Conservation (phyloP, 2,113 vertebrate genomes). For the Progne subis region DNA sequence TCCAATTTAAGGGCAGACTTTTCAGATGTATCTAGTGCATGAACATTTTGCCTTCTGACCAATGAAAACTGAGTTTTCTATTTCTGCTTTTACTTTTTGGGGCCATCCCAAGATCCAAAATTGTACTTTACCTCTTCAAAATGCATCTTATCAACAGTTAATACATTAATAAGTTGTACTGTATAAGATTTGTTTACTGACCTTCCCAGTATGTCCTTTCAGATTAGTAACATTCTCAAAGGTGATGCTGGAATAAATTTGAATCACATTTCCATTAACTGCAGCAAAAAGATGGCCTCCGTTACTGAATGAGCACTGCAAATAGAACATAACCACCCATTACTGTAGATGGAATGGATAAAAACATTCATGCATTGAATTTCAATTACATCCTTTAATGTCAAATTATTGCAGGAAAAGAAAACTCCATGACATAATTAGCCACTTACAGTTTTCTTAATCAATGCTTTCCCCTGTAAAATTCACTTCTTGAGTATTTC, state of each 20-base stretch:
- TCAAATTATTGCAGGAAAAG: background rate
- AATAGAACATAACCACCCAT: slow-evolving; percentile 22
- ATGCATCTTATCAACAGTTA: background rate
- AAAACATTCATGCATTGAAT: background rate
- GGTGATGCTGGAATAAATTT: slow-evolving; percentile 86
- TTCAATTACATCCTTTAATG: background rate
- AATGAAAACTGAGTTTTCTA: background rate
- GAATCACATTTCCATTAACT: slow-evolving; percentile 90
- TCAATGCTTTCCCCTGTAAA: background rate
- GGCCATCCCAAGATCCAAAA: background rate
- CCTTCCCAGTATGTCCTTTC: slow-evolving; percentile 94
- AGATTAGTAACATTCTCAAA: slow-evolving; percentile 88
- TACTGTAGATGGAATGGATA: background rate
- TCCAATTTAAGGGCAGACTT: background rate
- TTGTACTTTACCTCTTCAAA: background rate
- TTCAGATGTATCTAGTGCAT: background rate
- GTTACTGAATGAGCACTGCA: slow-evolving; percentile 89
- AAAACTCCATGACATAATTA: background rate
- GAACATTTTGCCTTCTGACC: background rate
- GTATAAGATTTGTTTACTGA: slow-evolving; percentile 51
- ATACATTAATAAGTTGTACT: background rate
- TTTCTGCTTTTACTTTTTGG: background rate
- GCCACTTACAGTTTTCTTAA: background rate
- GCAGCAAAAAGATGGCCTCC: slow-evolving; percentile 94
- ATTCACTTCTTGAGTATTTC: background rate